Conservation (phyloP, 2,797 vertebrate genomes). For the Sus cebifrons region DNA sequence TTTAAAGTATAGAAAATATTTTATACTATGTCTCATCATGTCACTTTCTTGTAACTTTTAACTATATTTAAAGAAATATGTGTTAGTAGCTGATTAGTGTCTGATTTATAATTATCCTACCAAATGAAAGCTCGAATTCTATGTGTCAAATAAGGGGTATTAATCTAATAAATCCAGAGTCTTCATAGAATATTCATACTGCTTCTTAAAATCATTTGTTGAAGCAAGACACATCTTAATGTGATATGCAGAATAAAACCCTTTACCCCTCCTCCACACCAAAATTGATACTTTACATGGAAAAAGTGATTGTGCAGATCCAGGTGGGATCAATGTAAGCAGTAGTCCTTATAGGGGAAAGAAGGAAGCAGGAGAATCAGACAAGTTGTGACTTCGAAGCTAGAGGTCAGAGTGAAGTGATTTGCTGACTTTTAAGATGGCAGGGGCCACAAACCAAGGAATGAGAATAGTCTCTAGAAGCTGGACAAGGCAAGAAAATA, state of each 20-base stretch:
- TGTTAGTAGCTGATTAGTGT: not conserved
- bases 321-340: not conserved
- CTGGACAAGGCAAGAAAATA: not conserved
- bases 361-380: not conserved
- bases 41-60: not conserved
- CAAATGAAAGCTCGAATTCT: not conserved
- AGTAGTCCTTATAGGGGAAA: not conserved
- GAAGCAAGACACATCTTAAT: not conserved
- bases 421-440: not conserved
- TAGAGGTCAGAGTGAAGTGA: not conserved
- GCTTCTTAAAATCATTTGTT: not conserved
- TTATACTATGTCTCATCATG: not conserved
- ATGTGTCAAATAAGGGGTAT: not conserved
- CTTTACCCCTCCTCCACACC: not conserved
- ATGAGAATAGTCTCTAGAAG: not conserved
- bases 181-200: not conserved
- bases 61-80: slow-evolving; percentile 1
- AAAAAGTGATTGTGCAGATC: not conserved
- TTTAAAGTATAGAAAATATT: slow-evolving; percentile 47
- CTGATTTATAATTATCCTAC: not conserved
- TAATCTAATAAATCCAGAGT: not conserved
- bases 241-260: not conserved
- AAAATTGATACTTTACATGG: not conserved
- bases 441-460: not conserved
- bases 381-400: not conserved